A percentile compares a stretch with the other conserved stretches of the same genome.
These are phyloP conservation scores for Tineola bisselliella DNA, from an alignment of 2,888 invertebrate genomes.

Conservation along the genomic window DNA sequence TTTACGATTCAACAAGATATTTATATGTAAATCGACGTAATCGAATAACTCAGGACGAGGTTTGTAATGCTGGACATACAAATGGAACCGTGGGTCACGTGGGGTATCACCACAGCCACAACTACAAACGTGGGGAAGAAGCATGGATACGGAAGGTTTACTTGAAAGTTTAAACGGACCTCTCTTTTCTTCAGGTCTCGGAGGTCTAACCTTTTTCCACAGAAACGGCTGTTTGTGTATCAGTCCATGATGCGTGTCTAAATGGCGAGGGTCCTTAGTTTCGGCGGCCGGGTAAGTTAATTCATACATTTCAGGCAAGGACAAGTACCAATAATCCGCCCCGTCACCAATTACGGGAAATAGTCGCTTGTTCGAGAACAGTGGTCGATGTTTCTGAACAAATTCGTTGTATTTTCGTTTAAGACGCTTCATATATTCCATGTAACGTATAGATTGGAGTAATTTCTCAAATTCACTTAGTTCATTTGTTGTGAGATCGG, in stretches of 20 bases:
- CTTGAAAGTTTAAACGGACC: slow-evolving; percentile 40
- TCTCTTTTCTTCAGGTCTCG: slow-evolving; percentile 26
- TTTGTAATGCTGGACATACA: slow-evolving; percentile 50
- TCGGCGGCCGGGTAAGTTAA: slow-evolving; percentile 32
- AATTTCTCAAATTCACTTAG: slow-evolving; percentile 52
- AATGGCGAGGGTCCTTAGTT: slow-evolving; percentile 29
- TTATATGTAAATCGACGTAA: slow-evolving; percentile 52
- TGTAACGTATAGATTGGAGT: slow-evolving; percentile 51
- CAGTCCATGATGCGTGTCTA: slow-evolving; percentile 37
- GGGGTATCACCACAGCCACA: neutral
- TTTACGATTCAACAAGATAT: slow-evolving; percentile 38
- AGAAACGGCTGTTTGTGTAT: slow-evolving; percentile 50
- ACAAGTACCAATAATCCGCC: slow-evolving; percentile 57
- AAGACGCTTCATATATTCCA: slow-evolving; percentile 50
- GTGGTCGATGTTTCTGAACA: slow-evolving; percentile 50
- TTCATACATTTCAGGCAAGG: slow-evolving; percentile 59
- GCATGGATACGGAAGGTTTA: slow-evolving; percentile 16
- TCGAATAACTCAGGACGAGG: slow-evolving; percentile 52
- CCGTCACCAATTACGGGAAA: slow-evolving; percentile 60
- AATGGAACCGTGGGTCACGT: slow-evolving; percentile 48
- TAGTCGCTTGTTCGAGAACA: slow-evolving; percentile 48
- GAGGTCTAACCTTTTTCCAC: slow-evolving; percentile 40
- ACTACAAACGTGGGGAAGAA: slow-evolving; percentile 26
- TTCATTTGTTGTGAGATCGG: slow-evolving; percentile 37
- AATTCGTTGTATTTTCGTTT: slow-evolving; percentile 53